Conservation (phyloP, 1,140 invertebrate species). For the Oncopeltus fasciatus region DNA sequence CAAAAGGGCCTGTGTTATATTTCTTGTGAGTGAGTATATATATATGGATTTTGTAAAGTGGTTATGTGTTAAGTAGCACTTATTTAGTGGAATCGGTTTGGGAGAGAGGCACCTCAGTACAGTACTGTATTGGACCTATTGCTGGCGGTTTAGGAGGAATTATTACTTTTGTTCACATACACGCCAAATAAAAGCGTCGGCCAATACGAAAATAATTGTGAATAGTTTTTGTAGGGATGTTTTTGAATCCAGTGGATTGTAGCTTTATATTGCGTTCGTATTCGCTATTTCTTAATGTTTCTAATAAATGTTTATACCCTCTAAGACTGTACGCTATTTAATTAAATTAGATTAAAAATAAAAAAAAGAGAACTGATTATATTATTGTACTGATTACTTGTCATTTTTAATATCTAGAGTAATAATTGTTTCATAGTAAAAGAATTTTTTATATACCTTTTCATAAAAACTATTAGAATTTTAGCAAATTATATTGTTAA, state of each 20-base stretch:
- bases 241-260: constrained; percentile 12
- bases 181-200: not conserved
- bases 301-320: constrained; percentile 10
- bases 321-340: constrained; percentile 19
- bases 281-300: constrained; percentile 12
- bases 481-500: not conserved
- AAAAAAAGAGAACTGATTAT: constrained; percentile 18
- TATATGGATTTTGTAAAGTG: not conserved
- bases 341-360: constrained; percentile 5
- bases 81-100: not conserved
- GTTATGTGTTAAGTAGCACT: constrained; percentile 1
- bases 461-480: not conserved
- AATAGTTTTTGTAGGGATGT: constrained; percentile 12
- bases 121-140: constrained; percentile 5
- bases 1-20: too few species aligned
- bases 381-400: constrained; percentile 17
- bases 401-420: constrained; percentile 17
- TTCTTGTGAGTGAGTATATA: not conserved
- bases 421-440: constrained; percentile 12
- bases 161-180: not conserved
- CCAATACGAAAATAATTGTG: constrained; percentile 9
- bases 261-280: constrained; percentile 14
- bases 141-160: not conserved
- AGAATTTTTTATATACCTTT: not conserved
- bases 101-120: constrained; percentile 19